phyloP scores from a whole-genome alignment of 2,113 vertebrate genomes.

The Chaetura pelagica region DNA sequence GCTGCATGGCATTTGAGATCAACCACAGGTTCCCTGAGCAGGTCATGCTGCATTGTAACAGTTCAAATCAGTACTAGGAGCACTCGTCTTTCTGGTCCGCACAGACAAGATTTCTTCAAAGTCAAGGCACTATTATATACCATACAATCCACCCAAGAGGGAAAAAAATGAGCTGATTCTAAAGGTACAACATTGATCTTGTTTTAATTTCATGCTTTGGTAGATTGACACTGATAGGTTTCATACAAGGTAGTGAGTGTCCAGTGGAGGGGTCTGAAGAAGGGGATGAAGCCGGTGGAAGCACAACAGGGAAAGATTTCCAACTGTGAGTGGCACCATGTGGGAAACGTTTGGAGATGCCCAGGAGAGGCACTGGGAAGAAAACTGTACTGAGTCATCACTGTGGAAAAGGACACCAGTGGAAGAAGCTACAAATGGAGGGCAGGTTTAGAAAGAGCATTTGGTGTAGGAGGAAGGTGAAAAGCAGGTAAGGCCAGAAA shows the following conservation, averaged over 20 bases:
- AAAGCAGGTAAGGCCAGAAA: not conserved
- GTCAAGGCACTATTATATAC: not conserved
- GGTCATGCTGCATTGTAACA: not conserved
- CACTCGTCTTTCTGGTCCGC: not conserved
- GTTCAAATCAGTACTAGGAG: not conserved
- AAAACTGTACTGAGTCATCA: not conserved
- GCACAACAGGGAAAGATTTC: not conserved
- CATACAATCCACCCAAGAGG: fast-evolving
- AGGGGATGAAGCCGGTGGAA: not conserved
- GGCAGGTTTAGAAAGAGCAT: not conserved
- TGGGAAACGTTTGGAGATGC: not conserved
- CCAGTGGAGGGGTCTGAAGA: not conserved
- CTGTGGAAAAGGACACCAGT: not conserved
- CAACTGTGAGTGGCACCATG: not conserved
- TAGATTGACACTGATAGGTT: not conserved
- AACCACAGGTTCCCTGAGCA: not conserved
- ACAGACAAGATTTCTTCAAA: not conserved
- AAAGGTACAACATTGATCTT: not conserved
- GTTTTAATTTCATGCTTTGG: not conserved
- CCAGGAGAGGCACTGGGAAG: not conserved
- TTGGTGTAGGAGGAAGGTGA: not conserved
- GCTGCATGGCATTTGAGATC: not conserved
- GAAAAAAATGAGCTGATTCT: not conserved
- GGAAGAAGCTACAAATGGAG: not conserved
- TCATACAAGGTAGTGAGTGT: not conserved